A percentile compares a stretch with the other conserved stretches of the same genome.
Conservation (phyloP, 2,888 invertebrate genomes). For the Torymus texanus region DNA sequence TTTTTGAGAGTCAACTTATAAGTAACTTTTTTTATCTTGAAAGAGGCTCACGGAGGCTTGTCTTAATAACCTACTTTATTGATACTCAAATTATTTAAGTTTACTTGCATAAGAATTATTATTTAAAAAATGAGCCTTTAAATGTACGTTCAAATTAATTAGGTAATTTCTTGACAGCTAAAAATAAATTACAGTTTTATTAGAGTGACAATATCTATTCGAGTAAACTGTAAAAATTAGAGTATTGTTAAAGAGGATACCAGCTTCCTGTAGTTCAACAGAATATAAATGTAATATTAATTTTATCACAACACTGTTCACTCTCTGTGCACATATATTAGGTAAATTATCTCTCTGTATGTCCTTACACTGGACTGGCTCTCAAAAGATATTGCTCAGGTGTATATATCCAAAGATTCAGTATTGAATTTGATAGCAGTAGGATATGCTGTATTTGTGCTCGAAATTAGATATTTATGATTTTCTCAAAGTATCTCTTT, state of each 20-base stretch:
- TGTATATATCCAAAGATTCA: slow-evolving; percentile 21
- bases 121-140: neutral
- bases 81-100: slow-evolving; percentile 23
- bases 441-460: slow-evolving; percentile 63
- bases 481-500: slow-evolving; percentile 22
- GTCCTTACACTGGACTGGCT: slow-evolving; percentile 18
- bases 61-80: slow-evolving; percentile 7
- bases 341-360: slow-evolving; percentile 14
- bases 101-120: slow-evolving; percentile 24
- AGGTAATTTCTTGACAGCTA: neutral
- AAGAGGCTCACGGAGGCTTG: slow-evolving; percentile 24
- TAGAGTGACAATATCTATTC: slow-evolving; percentile 16
- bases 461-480: slow-evolving; percentile 72
- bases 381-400: slow-evolving; percentile 19
- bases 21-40: neutral
- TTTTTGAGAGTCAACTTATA: slow-evolving; percentile 24
- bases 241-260: slow-evolving; percentile 27
- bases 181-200: neutral
- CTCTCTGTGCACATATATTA: slow-evolving; percentile 43
- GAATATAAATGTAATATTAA: slow-evolving; percentile 11
- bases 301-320: slow-evolving; percentile 4
- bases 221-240: slow-evolving; percentile 48
- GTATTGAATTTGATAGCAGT: slow-evolving; percentile 1
- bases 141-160: neutral
- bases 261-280: neutral